These are phyloP conservation scores for Hypselothyrea guttata DNA, from an alignment of 2,888 invertebrate genomes.

Conservation along the genomic window DNA sequence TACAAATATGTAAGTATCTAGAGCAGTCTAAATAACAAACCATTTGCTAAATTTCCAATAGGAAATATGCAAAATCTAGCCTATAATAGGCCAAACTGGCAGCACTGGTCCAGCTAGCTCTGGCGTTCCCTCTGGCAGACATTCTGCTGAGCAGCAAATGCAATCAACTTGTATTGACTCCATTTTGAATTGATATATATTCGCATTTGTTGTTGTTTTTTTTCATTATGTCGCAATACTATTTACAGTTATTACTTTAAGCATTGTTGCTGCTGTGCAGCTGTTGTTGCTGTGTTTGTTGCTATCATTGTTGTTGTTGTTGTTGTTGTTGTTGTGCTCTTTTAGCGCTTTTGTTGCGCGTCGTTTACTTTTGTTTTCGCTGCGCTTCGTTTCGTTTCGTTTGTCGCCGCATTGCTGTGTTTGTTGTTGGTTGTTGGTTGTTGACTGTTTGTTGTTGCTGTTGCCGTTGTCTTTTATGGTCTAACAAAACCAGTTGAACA, in stretches of 20 bases:
- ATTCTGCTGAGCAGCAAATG: too few relatives aligned
- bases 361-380: constrained; percentile 60
- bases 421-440: too few relatives aligned
- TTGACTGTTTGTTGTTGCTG: constrained; percentile 17
- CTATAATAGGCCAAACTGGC: too few relatives aligned
- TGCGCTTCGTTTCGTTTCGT: constrained; percentile 32
- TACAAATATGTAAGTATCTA: too few relatives aligned
- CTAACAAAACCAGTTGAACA: constrained; percentile 67
- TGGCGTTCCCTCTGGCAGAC: too few relatives aligned
- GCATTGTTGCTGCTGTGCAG: not conserved
- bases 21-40: too few relatives aligned
- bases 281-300: constrained; percentile 8
- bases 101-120: too few relatives aligned
- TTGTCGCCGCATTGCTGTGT: constrained; percentile 12
- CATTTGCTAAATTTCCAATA: too few relatives aligned
- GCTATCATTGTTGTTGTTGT: constrained; percentile 5
- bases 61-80: too few relatives aligned
- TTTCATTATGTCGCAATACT: constrained; percentile 41
- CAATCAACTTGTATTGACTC: constrained; percentile 24
- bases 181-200: constrained; percentile 57
- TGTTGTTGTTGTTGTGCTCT: constrained; percentile 22
- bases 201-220: too few relatives aligned
- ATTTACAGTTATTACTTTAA: constrained; percentile 35
- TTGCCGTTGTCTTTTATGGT: constrained; percentile 60
- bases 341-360: constrained; percentile 54